Conservation (phyloP, 2,888 invertebrate species). For the Lepeophtheirus nordmannii region DNA sequence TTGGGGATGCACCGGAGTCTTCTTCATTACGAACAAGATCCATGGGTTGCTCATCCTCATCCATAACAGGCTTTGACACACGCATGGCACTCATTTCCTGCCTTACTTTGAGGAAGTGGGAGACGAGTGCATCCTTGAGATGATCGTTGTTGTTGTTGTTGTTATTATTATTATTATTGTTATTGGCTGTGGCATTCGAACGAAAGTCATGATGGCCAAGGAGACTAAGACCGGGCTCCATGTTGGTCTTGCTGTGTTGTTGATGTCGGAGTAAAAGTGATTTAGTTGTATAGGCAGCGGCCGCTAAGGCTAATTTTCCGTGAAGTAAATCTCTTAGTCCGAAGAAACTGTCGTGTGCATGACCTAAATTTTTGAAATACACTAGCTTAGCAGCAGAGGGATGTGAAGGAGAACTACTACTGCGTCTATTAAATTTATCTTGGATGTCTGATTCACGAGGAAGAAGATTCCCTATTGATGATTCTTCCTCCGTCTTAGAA, state of each 20-base stretch:
- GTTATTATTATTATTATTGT: background rate
- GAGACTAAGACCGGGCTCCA: background rate
- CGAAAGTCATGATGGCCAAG: background rate
- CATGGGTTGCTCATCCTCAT: background rate
- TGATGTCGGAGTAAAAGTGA: background rate
- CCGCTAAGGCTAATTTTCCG: slow-evolving; percentile 22
- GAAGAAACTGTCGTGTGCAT: background rate
- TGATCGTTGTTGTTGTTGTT: slow-evolving; percentile 17
- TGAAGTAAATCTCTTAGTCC: slow-evolving; percentile 18
- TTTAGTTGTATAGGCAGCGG: slow-evolving; percentile 7
- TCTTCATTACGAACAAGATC: background rate
- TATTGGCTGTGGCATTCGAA: background rate
- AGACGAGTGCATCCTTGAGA: slow-evolving; percentile 16
- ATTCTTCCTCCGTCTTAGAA: slow-evolving; percentile 7
- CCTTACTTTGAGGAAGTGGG: slow-evolving; percentile 18
- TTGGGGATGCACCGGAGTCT: slow-evolving; percentile 14
- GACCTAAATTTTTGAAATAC: background rate
- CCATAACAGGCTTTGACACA: background rate
- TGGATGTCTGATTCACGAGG: background rate
- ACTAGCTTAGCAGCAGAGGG: background rate
- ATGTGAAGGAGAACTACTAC: background rate
- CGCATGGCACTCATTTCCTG: slow-evolving; percentile 20
- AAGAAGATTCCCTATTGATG: slow-evolving; percentile 1
- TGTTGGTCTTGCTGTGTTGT: background rate
- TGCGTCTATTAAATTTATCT: background rate